phyloP scores from a whole-genome alignment of 2,797 vertebrate species.

The Simalia tracyae region DNA sequence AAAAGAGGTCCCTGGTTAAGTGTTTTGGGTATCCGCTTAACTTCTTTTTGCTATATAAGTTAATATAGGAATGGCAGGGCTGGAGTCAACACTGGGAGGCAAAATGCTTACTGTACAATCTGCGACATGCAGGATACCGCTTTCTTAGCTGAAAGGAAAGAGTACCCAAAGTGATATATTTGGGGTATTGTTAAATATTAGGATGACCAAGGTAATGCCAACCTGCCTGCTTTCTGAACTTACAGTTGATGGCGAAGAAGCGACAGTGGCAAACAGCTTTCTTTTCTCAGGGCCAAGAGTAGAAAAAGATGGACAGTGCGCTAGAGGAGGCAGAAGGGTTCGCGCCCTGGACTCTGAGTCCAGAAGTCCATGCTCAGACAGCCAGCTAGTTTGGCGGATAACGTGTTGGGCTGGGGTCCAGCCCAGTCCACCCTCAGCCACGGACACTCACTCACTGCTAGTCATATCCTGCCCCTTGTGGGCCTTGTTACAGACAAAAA shows the following conservation, averaged over 20 bases:
- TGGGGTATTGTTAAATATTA: not conserved
- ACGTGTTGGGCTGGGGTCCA: not conserved
- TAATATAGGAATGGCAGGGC: not conserved
- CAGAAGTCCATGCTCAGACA: not conserved
- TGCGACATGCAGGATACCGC: not conserved
- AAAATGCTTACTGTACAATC: not conserved
- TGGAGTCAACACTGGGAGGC: not conserved
- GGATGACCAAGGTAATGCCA: not conserved
- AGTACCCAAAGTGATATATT: not conserved
- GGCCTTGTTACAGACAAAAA: not conserved
- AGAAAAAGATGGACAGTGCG: not conserved
- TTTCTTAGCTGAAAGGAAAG: not conserved
- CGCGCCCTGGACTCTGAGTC: not conserved
- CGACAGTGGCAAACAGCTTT: not conserved
- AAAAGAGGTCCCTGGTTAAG: not conserved
- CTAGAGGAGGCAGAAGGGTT: not conserved
- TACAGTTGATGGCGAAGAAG: not conserved
- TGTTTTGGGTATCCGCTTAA: not conserved
- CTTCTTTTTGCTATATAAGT: not conserved
- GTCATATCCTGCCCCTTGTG: not conserved
- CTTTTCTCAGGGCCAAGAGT: too few relatives aligned
- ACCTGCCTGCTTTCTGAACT: not conserved
- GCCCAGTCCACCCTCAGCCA: not conserved
- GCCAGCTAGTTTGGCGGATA: not conserved
- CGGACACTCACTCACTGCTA: not conserved